Evolutionary conservation across 2,888 invertebrate species (phyloP).

Genomic region (Mallateleia sp.): DNA sequence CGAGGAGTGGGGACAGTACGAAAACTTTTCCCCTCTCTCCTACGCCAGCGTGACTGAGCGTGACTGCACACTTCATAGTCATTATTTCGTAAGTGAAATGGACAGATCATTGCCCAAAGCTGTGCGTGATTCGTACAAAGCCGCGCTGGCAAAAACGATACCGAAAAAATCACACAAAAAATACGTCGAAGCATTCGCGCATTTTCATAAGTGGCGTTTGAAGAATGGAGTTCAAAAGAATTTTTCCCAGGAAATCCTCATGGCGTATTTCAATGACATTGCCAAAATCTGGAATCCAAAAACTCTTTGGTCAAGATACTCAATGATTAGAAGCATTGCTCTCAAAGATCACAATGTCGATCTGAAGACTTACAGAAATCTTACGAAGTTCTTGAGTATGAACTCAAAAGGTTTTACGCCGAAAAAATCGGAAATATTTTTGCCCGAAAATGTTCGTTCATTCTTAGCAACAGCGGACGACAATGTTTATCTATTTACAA

Average conservation of each 20-base stretch:
- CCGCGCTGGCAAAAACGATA: constrained; percentile 34
- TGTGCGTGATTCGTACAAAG: no score
- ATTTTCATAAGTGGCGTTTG: constrained; percentile 27
- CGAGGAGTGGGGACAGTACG: no score
- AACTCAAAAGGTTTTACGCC: constrained; percentile 28
- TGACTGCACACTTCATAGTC: no score
- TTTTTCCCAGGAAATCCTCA: constrained; percentile 30
- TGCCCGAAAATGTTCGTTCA: constrained; percentile 20
- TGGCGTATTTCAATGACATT: constrained; percentile 29
- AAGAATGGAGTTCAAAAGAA: constrained; percentile 17
- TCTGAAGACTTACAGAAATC: constrained; percentile 24
- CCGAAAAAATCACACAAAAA: constrained; percentile 24
- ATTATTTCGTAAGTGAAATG: no score
- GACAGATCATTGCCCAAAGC: no score
- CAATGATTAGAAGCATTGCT: constrained; percentile 16
- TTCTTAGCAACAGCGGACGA: constrained; percentile 15
- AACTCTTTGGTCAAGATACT: constrained; percentile 31
- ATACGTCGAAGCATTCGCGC: constrained; percentile 26
- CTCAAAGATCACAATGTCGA: constrained; percentile 16
- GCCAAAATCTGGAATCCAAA: constrained; percentile 33
- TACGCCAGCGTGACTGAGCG: no score
- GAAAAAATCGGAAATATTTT: constrained; percentile 38
- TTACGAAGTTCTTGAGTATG: constrained; percentile 31
- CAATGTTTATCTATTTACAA: constrained; percentile 25
- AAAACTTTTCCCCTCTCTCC: no score